A percentile compares a stretch with the other conserved stretches of the same genome.
These are phyloP conservation scores for Microtus montanus DNA, from an alignment of 2,113 vertebrate genomes.

Conservation along the genomic window DNA sequence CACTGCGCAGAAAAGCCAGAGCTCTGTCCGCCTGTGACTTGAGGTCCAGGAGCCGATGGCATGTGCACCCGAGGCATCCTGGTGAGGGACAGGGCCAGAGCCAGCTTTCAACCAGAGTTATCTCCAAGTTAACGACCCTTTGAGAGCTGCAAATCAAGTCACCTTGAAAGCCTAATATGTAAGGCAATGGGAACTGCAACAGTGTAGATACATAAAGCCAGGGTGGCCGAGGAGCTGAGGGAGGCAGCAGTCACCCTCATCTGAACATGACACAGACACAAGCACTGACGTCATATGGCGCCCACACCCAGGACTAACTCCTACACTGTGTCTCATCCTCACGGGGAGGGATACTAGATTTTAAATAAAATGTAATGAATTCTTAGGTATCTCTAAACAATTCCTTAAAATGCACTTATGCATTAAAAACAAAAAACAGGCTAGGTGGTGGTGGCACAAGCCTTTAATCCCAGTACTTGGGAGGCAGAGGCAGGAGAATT, in stretches of 20 bases:
- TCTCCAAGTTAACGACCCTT: neutral
- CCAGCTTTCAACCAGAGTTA: neutral
- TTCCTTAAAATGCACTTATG: neutral
- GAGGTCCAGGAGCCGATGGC: no score
- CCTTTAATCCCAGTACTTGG: neutral
- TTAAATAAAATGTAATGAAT: neutral
- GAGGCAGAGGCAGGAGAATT: neutral
- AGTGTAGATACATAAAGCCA: neutral
- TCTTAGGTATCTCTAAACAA: neutral
- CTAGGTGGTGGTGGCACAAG: neutral
- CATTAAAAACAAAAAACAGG: neutral
- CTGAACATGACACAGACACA: neutral
- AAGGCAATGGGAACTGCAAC: neutral
- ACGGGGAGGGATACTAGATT: neutral
- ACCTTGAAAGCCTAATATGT: neutral
- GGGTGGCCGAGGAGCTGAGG: accelerated
- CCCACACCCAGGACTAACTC: neutral
- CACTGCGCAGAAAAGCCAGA: accelerated
- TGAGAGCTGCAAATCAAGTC: neutral
- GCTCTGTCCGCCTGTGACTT: neutral
- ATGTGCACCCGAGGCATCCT: accelerated
- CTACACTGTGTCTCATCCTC: neutral
- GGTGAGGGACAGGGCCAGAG: neutral
- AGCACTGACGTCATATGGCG: neutral
- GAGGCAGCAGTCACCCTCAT: neutral